Evolutionary conservation across 2,888 invertebrate species (phyloP).

Genomic region (Nebria salina): DNA sequence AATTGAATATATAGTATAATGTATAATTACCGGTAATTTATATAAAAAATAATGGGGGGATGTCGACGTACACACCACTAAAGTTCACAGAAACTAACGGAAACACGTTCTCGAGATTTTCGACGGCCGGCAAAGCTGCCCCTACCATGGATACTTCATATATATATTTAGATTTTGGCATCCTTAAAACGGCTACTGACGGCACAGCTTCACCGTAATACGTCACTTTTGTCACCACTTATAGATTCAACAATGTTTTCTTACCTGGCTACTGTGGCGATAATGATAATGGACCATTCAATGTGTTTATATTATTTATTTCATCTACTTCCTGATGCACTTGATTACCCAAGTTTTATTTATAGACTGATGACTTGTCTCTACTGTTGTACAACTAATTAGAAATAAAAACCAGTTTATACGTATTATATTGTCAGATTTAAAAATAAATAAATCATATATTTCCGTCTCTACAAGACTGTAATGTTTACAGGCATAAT

Average conservation of each 20-base stretch:
- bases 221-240: conserved; percentile 23
- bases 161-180: conserved; percentile 43
- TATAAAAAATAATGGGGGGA: neutral
- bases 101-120: conserved; percentile 18
- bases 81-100: conserved; percentile 41
- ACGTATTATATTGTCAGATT: neutral
- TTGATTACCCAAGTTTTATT: neutral
- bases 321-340: neutral
- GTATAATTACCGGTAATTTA: conserved; percentile 29
- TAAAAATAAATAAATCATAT: too few relatives aligned
- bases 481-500: too few relatives aligned
- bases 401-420: neutral
- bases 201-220: conserved; percentile 6
- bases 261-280: neutral
- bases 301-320: neutral
- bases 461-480: too few relatives aligned
- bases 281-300: neutral
- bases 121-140: conserved; percentile 5
- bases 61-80: conserved; percentile 27
- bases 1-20: neutral
- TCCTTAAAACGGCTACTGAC: conserved; percentile 26
- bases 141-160: conserved; percentile 25
- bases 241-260: conserved; percentile 26
- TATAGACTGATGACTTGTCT: neutral
- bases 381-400: neutral